Conservation (phyloP, 2,888 invertebrate species). For the Dasypogon diadema region DNA sequence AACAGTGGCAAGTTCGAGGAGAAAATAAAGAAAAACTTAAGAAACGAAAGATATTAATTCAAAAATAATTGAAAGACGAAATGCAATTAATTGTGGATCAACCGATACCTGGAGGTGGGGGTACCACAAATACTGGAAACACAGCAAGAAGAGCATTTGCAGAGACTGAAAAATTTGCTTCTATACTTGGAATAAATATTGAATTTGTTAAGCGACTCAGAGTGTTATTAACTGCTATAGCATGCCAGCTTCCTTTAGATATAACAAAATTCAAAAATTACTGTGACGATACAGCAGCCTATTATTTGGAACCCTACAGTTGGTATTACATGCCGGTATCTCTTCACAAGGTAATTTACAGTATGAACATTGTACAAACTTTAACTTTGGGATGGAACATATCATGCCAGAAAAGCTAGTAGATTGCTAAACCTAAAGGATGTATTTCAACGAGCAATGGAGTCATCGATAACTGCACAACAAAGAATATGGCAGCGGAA, state of each 20-base stretch:
- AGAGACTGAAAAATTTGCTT: not conserved
- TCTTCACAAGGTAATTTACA: not conserved
- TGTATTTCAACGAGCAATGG: not conserved
- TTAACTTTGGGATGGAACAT: not conserved
- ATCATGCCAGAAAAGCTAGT: not conserved
- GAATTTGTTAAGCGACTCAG: not conserved
- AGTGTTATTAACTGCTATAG: not conserved
- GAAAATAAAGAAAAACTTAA: not conserved
- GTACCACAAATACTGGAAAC: not conserved
- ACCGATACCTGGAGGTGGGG: not conserved
- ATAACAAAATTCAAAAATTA: not conserved
- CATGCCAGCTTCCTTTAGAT: not conserved
- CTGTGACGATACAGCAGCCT: not conserved
- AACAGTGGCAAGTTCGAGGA: not conserved
- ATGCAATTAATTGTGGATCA: not conserved
- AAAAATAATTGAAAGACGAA: not conserved
- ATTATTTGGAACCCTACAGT: not conserved
- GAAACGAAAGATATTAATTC: not conserved
- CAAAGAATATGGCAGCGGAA: no score
- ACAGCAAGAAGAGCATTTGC: not conserved
- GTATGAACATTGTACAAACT: not conserved
- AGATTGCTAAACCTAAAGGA: not conserved
- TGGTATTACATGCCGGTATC: not conserved
- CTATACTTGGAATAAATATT: not conserved
- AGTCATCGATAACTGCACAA: no score